phyloP scores from a whole-genome alignment of 2,113 vertebrate genomes.

The Callocephalon fimbriatum region DNA sequence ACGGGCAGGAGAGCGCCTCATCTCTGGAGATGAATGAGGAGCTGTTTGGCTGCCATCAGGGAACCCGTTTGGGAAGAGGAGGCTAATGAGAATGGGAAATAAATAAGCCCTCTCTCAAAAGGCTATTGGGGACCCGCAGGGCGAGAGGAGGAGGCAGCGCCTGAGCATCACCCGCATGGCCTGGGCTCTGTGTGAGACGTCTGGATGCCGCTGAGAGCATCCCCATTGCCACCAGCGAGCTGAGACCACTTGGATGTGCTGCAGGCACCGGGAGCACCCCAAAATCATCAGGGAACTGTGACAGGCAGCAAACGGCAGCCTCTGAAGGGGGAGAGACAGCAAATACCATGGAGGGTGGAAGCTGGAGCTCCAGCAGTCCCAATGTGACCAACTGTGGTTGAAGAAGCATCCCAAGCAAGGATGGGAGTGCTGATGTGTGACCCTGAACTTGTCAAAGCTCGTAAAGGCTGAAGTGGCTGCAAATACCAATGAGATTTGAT shows the following conservation, averaged over 20 bases:
- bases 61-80: neutral
- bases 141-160: neutral
- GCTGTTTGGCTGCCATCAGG: conserved; percentile 17
- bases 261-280: neutral
- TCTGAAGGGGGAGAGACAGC: neutral
- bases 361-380: neutral
- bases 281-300: rapidly evolving
- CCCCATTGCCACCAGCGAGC: rapidly evolving
- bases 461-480: neutral
- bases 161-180: neutral
- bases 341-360: rapidly evolving
- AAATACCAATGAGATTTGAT: rapidly evolving
- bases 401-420: neutral
- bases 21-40: neutral
- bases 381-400: rapidly evolving
- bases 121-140: neutral
- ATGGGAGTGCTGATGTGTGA: neutral
- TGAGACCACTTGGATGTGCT: rapidly evolving
- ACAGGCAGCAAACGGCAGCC: rapidly evolving
- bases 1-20: neutral
- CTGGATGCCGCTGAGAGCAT: neutral
- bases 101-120: conserved; percentile 29
- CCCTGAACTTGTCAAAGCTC: neutral
- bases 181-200: rapidly evolving
- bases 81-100: conserved; percentile 24